These are phyloP conservation scores for Margaritifera margaritifera DNA, from an alignment of 2,888 invertebrate species.

Conservation along the genomic window DNA sequence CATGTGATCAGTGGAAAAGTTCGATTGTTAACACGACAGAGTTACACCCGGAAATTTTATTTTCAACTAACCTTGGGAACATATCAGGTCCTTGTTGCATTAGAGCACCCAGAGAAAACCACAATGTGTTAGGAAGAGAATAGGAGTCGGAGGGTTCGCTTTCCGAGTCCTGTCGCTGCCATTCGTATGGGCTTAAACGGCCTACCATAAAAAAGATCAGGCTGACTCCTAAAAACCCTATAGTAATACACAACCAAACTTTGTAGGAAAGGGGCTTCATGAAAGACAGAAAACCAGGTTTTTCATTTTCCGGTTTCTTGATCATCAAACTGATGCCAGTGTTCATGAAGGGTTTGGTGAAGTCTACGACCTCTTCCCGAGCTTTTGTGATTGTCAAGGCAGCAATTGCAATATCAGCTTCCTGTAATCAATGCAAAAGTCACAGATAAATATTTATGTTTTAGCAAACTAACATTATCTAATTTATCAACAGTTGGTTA, in stretches of 20 bases:
- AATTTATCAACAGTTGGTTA: no score
- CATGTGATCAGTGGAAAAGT: background rate
- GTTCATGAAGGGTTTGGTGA: conserved; percentile 98
- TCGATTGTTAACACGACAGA: background rate
- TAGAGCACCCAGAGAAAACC: conserved; percentile 97
- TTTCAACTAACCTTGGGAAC: conserved; percentile 85
- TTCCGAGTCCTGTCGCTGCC: conserved; percentile 78
- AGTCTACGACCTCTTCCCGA: conserved; percentile 94
- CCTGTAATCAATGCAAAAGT: conserved; percentile 71
- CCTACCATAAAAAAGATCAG: conserved; percentile 98
- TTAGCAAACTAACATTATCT: background rate
- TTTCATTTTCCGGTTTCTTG: conserved; percentile 91
- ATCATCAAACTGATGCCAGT: conserved; percentile 96
- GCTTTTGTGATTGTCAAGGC: conserved; percentile 95
- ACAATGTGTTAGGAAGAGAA: conserved; percentile 94
- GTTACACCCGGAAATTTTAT: background rate
- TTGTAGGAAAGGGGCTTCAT: conserved; percentile 94
- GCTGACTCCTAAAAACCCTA: conserved; percentile 96
- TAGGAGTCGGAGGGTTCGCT: conserved; percentile 76
- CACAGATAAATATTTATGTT: background rate
- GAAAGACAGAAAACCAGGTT: conserved; percentile 97
- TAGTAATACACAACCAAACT: conserved; percentile 92
- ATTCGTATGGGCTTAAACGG: conserved; percentile 97
- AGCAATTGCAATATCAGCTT: conserved; percentile 95
- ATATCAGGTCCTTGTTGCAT: conserved; percentile 99